These are phyloP conservation scores for Neoarius graeffei DNA, from an alignment of 2,113 vertebrate species.

Conservation along the genomic window DNA sequence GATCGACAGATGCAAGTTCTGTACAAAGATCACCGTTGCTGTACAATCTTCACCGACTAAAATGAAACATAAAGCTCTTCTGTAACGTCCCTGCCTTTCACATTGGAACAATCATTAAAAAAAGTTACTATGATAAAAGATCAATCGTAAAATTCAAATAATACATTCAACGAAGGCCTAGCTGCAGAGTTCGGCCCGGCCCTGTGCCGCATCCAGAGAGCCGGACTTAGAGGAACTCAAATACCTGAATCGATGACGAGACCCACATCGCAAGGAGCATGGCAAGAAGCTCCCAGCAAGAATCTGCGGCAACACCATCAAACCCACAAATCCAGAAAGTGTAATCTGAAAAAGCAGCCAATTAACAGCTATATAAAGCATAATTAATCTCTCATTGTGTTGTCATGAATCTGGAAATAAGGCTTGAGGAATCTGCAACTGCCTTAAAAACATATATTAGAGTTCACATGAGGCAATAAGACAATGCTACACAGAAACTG, in stretches of 20 bases:
- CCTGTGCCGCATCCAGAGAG: conserved; percentile 54
- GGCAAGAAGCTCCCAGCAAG: conserved; percentile 57
- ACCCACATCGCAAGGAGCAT: conserved; percentile 48
- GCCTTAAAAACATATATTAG: conserved; percentile 49
- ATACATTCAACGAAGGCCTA: conserved; percentile 78
- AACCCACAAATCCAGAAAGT: conserved; percentile 17
- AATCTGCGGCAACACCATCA: conserved; percentile 37
- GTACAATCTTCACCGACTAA: conserved; percentile 40
- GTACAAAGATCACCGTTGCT: conserved; percentile 46
- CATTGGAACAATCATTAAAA: conserved; percentile 53
- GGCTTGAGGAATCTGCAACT: conserved; percentile 49
- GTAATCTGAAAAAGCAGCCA: conserved; percentile 17
- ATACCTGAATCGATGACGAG: conserved; percentile 44
- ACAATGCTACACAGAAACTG: conserved; percentile 43
- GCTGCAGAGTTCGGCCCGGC: conserved; percentile 72
- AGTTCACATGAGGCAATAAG: conserved; percentile 52
- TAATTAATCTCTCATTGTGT: conserved; percentile 41
- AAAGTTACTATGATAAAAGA: conserved; percentile 52
- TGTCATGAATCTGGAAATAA: conserved; percentile 60
- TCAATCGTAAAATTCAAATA: conserved; percentile 50
- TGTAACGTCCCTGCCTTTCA: conserved; percentile 50
- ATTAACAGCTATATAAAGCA: conserved; percentile 1
- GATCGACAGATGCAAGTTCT: conserved; percentile 50
- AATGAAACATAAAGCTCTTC: conserved; percentile 50
- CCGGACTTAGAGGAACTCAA: conserved; percentile 39